Conservation (phyloP, 2,113 vertebrate genomes). For the Hirundichthys speculiger region DNA sequence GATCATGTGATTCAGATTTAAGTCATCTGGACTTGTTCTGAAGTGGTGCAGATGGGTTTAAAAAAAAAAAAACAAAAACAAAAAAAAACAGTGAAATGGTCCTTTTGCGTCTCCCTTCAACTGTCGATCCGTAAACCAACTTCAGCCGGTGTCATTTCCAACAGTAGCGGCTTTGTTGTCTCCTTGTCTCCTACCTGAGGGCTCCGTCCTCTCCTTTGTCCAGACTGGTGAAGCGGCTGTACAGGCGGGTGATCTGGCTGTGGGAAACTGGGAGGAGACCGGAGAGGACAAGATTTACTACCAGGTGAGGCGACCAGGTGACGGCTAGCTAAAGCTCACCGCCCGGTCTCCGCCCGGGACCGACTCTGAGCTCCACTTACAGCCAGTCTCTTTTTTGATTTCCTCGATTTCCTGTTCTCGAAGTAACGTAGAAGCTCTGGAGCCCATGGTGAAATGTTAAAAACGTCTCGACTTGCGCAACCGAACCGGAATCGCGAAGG, state of each 20-base stretch:
- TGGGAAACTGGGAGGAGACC: conserved; percentile 88
- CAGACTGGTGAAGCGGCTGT: conserved; percentile 97
- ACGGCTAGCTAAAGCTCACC: no score
- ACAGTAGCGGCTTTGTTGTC: background rate
- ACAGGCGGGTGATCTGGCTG: conserved; percentile 98
- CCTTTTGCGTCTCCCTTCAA: no score
- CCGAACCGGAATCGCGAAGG: no score
- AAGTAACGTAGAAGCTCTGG: conserved; percentile 92
- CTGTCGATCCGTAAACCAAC: no score
- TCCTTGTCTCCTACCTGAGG: conserved; percentile 87
- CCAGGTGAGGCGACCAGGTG: no score
- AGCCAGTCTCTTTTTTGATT: conserved; percentile 98
- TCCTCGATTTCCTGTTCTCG: conserved; percentile 97
- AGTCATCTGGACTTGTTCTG: no score
- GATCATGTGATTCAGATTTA: no score
- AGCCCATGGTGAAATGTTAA: conserved; percentile 84
- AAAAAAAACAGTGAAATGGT: no score
- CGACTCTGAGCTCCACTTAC: conserved; percentile 80
- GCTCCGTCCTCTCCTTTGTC: conserved; percentile 99
- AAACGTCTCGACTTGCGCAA: background rate
- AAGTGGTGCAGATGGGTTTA: no score
- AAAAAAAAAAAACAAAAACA: no score
- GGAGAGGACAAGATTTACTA: background rate
- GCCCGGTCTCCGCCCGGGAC: no score
- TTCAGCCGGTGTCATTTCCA: no score